Evolutionary conservation across 2,888 invertebrate genomes (phyloP).

Genomic region (Stenichneumon culpator): DNA sequence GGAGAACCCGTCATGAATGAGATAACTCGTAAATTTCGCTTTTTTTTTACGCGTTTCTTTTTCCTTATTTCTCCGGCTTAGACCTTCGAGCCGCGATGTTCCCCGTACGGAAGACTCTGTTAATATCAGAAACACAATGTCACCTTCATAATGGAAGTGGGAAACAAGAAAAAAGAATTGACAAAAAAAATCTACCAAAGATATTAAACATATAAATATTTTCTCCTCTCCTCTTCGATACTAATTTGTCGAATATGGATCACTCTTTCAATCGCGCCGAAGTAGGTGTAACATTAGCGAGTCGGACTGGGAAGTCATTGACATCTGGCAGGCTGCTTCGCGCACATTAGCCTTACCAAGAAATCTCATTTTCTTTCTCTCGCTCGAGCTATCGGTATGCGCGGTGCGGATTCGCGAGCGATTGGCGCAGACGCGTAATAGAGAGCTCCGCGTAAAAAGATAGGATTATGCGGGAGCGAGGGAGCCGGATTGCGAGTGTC

Average conservation of each 20-base stretch:
- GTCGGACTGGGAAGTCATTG: slow-evolving; percentile 49
- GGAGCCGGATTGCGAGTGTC: slow-evolving; percentile 51
- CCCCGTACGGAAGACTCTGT: neutral
- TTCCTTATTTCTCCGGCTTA: neutral
- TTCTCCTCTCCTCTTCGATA: neutral
- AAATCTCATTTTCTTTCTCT: slow-evolving; percentile 44
- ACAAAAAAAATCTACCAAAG: neutral
- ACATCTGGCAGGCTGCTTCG: slow-evolving; percentile 45
- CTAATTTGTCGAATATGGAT: slow-evolving; percentile 3
- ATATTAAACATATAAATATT: neutral
- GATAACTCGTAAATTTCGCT: slow-evolving; percentile 5
- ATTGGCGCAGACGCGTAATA: slow-evolving; percentile 46
- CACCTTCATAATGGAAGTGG: neutral
- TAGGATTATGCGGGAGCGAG: slow-evolving; percentile 49
- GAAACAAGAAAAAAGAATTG: neutral
- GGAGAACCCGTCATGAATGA: neutral
- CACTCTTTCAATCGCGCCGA: neutral
- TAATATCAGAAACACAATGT: neutral
- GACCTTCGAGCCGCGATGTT: too few relatives aligned
- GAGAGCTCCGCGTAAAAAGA: slow-evolving; percentile 32
- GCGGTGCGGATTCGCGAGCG: slow-evolving; percentile 13
- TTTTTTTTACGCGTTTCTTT: neutral
- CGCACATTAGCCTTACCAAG: slow-evolving; percentile 36
- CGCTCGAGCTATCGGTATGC: slow-evolving; percentile 1
- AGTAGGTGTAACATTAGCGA: slow-evolving; percentile 35